phyloP scores from a whole-genome alignment of 2,113 vertebrate genomes.

The Pseudopodoces humilis region DNA sequence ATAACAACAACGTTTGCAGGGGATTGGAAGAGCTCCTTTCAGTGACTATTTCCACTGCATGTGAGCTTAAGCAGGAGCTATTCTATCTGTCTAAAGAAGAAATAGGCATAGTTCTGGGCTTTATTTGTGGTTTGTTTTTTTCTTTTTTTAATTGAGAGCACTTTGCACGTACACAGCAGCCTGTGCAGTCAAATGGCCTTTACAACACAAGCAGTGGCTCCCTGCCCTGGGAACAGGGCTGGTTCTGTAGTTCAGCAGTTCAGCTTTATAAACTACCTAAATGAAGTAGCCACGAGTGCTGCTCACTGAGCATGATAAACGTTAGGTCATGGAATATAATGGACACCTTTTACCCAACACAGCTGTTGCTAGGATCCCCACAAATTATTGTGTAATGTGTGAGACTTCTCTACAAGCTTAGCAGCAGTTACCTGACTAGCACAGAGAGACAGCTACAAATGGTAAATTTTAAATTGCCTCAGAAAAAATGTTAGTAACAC shows the following conservation, averaged over 20 bases:
- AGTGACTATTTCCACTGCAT: not conserved
- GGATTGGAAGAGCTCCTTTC: not conserved
- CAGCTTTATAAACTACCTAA: not conserved
- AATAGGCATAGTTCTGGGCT: not conserved
- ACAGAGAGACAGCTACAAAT: not conserved
- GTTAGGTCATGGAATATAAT: slow-evolving; percentile 18
- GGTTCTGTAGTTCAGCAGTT: not conserved
- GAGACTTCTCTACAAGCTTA: not conserved
- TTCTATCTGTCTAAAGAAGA: not conserved
- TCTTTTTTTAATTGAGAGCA: not conserved
- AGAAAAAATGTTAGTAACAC: not conserved
- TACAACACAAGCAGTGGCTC: not conserved
- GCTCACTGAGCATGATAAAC: not conserved
- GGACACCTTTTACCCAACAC: not conserved
- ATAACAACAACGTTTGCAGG: accelerated
- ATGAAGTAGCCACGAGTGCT: not conserved
- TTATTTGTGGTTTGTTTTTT: not conserved
- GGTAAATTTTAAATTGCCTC: not conserved
- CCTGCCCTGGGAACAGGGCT: not conserved
- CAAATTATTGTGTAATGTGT: not conserved
- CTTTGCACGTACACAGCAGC: not conserved
- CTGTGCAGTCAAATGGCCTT: not conserved
- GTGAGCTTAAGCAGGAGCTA: not conserved
- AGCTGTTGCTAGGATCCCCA: slow-evolving; percentile 47
- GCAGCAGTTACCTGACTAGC: not conserved